Evolutionary conservation across 2,888 invertebrate genomes (phyloP).

Genomic region (Clitarchus hookeri): DNA sequence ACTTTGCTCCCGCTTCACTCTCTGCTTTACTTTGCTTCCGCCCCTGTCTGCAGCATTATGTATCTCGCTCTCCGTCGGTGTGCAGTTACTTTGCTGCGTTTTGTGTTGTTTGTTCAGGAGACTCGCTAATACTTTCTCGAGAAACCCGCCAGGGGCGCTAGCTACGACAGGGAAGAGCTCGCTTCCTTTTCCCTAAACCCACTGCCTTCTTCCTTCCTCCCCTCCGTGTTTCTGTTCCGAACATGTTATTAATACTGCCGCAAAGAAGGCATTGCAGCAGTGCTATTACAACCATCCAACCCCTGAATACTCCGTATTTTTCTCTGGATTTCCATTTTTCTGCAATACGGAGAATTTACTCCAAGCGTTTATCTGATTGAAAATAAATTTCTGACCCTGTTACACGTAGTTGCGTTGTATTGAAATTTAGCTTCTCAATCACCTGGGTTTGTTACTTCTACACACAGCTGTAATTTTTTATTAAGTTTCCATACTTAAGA

Average conservation of each 20-base stretch:
- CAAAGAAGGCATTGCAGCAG: not conserved
- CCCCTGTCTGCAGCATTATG: not conserved
- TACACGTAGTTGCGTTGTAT: too few species aligned
- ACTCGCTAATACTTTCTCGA: not conserved
- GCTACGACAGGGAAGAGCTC: not conserved
- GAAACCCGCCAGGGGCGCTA: conserved; percentile 7
- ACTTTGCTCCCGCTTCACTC: not conserved
- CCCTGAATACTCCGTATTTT: too few species aligned
- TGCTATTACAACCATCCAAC: too few species aligned
- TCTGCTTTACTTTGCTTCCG: not conserved
- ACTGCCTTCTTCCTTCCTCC: not conserved
- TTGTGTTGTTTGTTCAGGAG: not conserved
- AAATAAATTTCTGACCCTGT: too few species aligned
- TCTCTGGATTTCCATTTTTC: too few species aligned
- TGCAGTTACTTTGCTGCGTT: not conserved
- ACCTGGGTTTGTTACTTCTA: too few species aligned
- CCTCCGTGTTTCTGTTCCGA: not conserved
- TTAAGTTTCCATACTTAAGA: too few species aligned
- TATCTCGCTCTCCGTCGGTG: not conserved
- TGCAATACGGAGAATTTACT: too few species aligned
- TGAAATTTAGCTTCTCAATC: too few species aligned
- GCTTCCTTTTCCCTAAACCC: not conserved
- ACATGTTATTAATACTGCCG: not conserved
- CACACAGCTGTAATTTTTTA: too few species aligned
- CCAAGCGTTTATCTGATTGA: too few species aligned